phyloP scores from a whole-genome alignment of 2,113 vertebrate species.

The Cebus imitator region DNA sequence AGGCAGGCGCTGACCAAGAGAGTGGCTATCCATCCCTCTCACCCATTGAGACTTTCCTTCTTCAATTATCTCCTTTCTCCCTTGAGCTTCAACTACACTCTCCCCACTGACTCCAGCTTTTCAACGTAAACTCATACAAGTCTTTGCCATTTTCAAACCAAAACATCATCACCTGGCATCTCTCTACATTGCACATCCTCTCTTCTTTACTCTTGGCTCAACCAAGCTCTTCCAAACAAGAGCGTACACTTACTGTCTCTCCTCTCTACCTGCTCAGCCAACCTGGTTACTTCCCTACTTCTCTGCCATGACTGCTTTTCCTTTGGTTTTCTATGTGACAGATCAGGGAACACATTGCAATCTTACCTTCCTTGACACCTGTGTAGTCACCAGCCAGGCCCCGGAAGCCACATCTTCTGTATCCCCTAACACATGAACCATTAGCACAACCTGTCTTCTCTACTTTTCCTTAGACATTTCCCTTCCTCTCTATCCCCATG shows the following conservation, averaged over 20 bases:
- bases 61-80: neutral
- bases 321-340: neutral
- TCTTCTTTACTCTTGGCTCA: neutral
- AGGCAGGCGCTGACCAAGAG: neutral
- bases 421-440: too few species aligned
- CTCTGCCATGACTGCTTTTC: neutral
- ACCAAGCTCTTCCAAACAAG: neutral
- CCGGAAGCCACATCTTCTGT: neutral
- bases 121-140: neutral
- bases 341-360: neutral
- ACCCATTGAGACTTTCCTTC: neutral
- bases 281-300: neutral
- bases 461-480: neutral
- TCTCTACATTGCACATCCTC: fast-evolving
- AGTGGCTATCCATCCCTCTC: neutral
- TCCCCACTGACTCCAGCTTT: neutral
- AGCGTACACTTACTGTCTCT: neutral
- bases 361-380: neutral
- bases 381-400: neutral
- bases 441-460: neutral
- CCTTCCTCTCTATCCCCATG: neutral
- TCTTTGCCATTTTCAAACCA: neutral
- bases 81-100: neutral
- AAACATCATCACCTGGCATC: neutral
- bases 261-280: neutral